Base-by-base conservation (phyloP, 1,140 invertebrate species). In the Drosophila carrolli region DNA sequence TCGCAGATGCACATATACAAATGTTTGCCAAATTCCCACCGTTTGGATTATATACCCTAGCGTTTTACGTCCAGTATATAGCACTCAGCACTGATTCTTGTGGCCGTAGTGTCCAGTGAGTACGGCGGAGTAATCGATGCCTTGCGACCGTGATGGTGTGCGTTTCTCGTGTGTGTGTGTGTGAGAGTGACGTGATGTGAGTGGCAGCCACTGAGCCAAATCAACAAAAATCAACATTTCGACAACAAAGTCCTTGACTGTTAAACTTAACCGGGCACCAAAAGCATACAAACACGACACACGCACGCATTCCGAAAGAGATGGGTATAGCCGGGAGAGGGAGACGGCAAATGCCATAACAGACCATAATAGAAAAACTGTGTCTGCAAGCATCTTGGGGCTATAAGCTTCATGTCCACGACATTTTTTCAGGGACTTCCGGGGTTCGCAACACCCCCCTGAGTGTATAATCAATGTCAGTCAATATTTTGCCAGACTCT, bases 221-320 rank as follows among this genome's bases (percentile, higher is more conserved):
- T 88, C 84, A 88, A 88, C 84, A 89, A 71, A 88, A 88, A 84
- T 88, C 84, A 88, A 89, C 84, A 89, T 88, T 88, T 89, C 84
- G 75, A 89, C 84, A 88, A 84, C 77, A 88, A 89, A 88, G 84
- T 88, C 84, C 84, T 89, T 89, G 84, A 89, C 84, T 88, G 80
- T 80, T 84, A 81, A 88, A 84, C 84, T 84, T 89, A 89, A 88
- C 84, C 77, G 77, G 83, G 61, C 60, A 88, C 74, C 77, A 62
- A 44, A 48, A 14, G 11, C 37, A 38, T 4, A 38, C 37, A 38
- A 5, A 11, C 37, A 37, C 11, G n/a, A 19, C 47, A 51, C 48
- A 35, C 73, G 55, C 46, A 44, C 29, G 9, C 46, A 16, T 5
- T 16, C 16, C 53, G 57, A 16, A n/a, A 29, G 60, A 57, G 9